Base-by-base conservation (phyloP, 1,140 invertebrate species). In the Zophobas atratus region DNA sequence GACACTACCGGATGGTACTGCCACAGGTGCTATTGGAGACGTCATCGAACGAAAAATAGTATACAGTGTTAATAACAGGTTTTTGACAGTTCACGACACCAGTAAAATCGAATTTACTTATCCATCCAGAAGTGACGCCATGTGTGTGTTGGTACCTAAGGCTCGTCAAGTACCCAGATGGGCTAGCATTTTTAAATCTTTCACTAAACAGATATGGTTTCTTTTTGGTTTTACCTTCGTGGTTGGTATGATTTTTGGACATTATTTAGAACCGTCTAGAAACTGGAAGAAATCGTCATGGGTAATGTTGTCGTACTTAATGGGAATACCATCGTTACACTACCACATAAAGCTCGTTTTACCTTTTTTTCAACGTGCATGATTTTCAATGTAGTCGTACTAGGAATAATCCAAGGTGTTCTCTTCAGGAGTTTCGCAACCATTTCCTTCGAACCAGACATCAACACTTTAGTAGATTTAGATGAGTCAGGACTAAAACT, bases 71-170 rank as follows among this genome's bases (percentile, higher is more conserved):
- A 88, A 86, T 48, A 80, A 82, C 0, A 81, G 84, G 46, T 88
- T 87, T 75, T 71, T 87, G 33, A 20, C 20, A 20, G 84, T 84
- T 33, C 78, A 77, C 6, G 88, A 88, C 72, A 75, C 77, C 0
- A 81, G 74, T 0, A 63, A 80, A 70, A 78, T 2, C 76, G 83
- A 85, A 32, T 87, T 86, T 49, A 85, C 85, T 2, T 53, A 67
- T 6, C 84, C 84, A 0, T 76, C 85, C 2, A 82, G 78, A 43
- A 83, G 81, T 39, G 87, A 89, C 79, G 73, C 81, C 20, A 55
- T 89, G 4, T 88, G 87, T 80, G 76, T 88, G 0, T 60, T 88
- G 1, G 85, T 85, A 0, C 86, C 86, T 0, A 86, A 87, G 78
- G 82, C 87, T 2, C 8, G 5, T 1, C 8, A 20, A 20, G 20